A percentile compares a stretch with the other conserved stretches of the same genome.
Conservation (phyloP, 2,797 vertebrate species). For the Scolopax bukidnonensis region DNA sequence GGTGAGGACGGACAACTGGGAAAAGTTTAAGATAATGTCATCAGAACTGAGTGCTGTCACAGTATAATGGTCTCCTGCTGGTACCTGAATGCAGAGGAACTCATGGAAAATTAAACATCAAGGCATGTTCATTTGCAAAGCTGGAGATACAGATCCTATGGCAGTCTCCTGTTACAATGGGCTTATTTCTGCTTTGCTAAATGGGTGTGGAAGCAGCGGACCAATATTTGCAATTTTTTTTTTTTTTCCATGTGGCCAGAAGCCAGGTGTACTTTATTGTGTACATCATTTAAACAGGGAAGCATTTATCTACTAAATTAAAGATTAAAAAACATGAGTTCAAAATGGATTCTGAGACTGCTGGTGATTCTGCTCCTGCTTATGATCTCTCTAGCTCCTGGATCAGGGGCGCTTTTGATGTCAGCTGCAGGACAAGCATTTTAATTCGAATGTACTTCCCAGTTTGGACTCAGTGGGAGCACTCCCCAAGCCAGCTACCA, state of each 20-base stretch:
- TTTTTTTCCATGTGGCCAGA: not conserved
- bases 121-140: constrained; percentile 63
- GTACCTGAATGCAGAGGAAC: constrained; percentile 61
- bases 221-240: not conserved
- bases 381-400: not conserved
- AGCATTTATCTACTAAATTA: not conserved
- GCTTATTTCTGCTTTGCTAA: constrained; percentile 19
- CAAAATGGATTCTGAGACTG: not conserved
- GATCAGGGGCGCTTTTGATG: not conserved
- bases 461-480: not conserved
- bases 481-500: not conserved
- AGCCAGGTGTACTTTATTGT: not conserved
- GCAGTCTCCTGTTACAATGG: constrained; percentile 22
- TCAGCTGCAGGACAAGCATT: not conserved
- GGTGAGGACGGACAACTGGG: constrained; percentile 55
- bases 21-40: constrained; percentile 73
- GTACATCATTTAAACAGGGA: not conserved
- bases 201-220: not conserved
- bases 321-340: not conserved
- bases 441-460: not conserved
- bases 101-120: constrained; percentile 72
- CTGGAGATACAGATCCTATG: constrained; percentile 23
- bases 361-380: not conserved
- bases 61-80: constrained; percentile 60
- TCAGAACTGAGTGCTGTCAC: constrained; percentile 64